Base-by-base conservation (phyloP, 2,797 vertebrate species). In the Acrossocheilus fasciatus region DNA sequence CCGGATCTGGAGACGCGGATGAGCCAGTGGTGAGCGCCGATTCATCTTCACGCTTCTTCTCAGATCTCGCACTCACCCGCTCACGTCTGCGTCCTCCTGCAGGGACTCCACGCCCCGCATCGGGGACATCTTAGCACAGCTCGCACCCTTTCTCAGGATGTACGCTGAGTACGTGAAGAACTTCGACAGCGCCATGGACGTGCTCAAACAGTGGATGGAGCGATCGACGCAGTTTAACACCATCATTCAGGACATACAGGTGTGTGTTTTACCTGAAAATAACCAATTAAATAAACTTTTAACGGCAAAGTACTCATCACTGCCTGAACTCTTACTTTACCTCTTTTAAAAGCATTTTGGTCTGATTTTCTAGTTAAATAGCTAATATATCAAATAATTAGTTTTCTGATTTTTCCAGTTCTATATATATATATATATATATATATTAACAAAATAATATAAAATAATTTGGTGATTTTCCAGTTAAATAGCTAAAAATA, bases 131-230 rank as follows among this genome's bases (percentile, higher is more conserved):
- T 94, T 98, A 88, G 95, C 97, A 85, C 96, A 97, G 14, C 95
- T 97, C 0, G 97, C 96, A 0, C 97, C 97, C 0, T 98, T 97
- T 93, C 95, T 98, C 85, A 96, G 97, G 94, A 98, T 98, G 97
- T 98, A 98, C 0, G 95, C 97, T 0, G 96, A 98, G 80, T 98
- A 97, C 0, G 91, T 98, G 45, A 96, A 94, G 81, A 97, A 97
- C 92, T 98, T 98, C 0, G 95, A 97, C 83, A 95, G 96, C 34
- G 97, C 97, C 0, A 92, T 95, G 78, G 97, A 96, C 90, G 95
- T 98, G 91, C 89, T 98, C 89, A 95, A 95, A 47, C 85, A 91
- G 69, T 98, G 97, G 97, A 96, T 90, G 0, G 96, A 97, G 83
- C 97, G 96, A 81, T 97, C 95, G 0, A 88, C 93, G 0, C 91